These are phyloP conservation scores for Notothenia rossii DNA, from an alignment of 2,113 vertebrate genomes.

Conservation along the genomic window DNA sequence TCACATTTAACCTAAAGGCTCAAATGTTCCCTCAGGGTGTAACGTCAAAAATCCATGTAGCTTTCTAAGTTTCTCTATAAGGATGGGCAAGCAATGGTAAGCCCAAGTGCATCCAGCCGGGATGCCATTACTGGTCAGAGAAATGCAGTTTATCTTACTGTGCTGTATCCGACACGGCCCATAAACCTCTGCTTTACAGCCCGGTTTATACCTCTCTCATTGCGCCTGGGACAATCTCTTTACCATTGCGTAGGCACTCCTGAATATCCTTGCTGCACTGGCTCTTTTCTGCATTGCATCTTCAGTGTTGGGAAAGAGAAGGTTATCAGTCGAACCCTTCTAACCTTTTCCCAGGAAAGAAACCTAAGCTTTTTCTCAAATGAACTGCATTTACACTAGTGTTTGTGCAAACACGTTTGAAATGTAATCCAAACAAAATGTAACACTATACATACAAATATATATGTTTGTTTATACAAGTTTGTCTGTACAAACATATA, in stretches of 20 bases:
- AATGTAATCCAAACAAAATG: conserved; percentile 3
- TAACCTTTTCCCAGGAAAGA: neutral
- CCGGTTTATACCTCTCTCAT: conserved; percentile 55
- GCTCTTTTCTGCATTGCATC: conserved; percentile 25
- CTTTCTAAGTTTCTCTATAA: conserved; percentile 10
- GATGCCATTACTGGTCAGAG: conserved; percentile 35
- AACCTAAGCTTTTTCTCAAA: neutral
- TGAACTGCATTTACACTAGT: neutral
- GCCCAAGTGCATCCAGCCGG: conserved; percentile 35
- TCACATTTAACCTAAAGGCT: neutral
- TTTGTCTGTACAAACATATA: neutral
- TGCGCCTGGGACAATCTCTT: conserved; percentile 41
- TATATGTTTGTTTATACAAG: neutral
- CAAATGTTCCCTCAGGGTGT: neutral
- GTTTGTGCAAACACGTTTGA: neutral
- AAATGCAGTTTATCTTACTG: conserved; percentile 50
- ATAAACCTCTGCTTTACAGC: conserved; percentile 74
- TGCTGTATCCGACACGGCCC: conserved; percentile 62
- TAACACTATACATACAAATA: neutral
- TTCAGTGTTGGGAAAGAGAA: conserved; percentile 3
- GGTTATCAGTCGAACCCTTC: conserved; percentile 13
- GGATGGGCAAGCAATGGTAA: neutral
- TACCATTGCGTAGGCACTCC: conserved; percentile 49
- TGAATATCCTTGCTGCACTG: conserved; percentile 11
- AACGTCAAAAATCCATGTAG: neutral